These are phyloP conservation scores for Lepetodrilus schrolli DNA, from an alignment of 2,888 invertebrate genomes.

Conservation along the genomic window DNA sequence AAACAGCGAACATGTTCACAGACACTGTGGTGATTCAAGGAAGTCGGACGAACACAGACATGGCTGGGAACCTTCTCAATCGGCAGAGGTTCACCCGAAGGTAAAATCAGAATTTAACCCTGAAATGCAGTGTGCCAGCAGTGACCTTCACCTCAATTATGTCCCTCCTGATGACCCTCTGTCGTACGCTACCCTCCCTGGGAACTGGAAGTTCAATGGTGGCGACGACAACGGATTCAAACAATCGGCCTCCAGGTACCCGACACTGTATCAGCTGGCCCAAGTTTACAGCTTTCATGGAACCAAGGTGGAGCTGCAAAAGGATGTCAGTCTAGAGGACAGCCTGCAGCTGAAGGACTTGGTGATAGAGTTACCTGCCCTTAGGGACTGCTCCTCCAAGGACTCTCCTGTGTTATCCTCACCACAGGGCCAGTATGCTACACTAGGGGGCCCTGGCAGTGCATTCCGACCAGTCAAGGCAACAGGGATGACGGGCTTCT, in stretches of 20 bases:
- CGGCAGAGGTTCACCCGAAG: too few species aligned
- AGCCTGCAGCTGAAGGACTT: conserved; percentile 32
- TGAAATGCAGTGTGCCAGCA: too few species aligned
- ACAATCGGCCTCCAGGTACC: conserved; percentile 31
- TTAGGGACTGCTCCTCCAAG: neutral
- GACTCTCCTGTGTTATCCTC: neutral
- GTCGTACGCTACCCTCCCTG: conserved; percentile 37
- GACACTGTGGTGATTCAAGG: neutral
- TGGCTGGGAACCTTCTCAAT: too few species aligned
- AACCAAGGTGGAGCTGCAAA: conserved; percentile 47
- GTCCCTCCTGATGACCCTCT: neutral
- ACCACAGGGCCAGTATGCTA: conserved; percentile 52
- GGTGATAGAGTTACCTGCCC: neutral
- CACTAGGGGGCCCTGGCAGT: conserved; percentile 61
- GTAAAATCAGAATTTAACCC: too few species aligned
- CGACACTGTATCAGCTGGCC: conserved; percentile 60
- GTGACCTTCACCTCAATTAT: too few species aligned
- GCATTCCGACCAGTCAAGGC: conserved; percentile 58
- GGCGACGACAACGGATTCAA: neutral
- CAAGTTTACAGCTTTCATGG: conserved; percentile 58
- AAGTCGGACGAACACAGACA: too few species aligned
- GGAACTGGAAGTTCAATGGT: conserved; percentile 37
- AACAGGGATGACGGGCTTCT: conserved; percentile 35
- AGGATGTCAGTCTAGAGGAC: conserved; percentile 34
- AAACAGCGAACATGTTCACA: neutral